These are phyloP conservation scores for Eriocheir sinensis DNA, from an alignment of 1,140 invertebrate species.

Conservation along the genomic window DNA sequence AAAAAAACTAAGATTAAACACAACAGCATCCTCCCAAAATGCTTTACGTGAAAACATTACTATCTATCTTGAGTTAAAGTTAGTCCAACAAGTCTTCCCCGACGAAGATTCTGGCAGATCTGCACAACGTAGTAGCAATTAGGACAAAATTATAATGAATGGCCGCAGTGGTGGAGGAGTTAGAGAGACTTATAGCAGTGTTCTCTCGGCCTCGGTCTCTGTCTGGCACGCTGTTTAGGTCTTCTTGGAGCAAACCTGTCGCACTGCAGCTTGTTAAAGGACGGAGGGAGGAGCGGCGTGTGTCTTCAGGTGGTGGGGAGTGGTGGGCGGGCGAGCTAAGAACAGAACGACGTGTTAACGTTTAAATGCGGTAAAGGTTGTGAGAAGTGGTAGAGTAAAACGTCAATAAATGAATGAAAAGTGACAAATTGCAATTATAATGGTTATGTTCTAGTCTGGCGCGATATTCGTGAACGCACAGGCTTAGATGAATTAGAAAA, in stretches of 20 bases:
- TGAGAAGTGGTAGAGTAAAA: too few relatives aligned
- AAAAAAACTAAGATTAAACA: too few relatives aligned
- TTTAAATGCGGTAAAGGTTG: too few relatives aligned
- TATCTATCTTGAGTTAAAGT: too few relatives aligned
- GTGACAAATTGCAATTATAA: too few relatives aligned
- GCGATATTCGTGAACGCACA: too few relatives aligned
- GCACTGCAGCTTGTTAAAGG: not conserved
- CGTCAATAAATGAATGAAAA: too few relatives aligned
- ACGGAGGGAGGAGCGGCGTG: too few relatives aligned
- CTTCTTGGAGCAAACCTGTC: not conserved
- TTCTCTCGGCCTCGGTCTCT: not conserved
- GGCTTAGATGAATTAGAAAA: too few relatives aligned
- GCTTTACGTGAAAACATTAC: not conserved
- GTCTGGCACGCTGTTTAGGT: not conserved
- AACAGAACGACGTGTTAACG: not conserved
- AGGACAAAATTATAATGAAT: not conserved
- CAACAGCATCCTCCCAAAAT: not conserved
- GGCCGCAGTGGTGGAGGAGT: not conserved
- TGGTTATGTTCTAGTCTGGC: too few relatives aligned
- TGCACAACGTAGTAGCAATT: not conserved
- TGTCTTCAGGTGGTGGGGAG: not conserved
- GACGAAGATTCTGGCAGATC: not conserved
- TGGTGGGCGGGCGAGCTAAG: too few relatives aligned
- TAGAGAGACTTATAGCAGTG: not conserved
- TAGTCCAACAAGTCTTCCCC: not conserved